Base-by-base conservation (phyloP, 2,797 vertebrate species). In the Apogon hyalosoma region DNA sequence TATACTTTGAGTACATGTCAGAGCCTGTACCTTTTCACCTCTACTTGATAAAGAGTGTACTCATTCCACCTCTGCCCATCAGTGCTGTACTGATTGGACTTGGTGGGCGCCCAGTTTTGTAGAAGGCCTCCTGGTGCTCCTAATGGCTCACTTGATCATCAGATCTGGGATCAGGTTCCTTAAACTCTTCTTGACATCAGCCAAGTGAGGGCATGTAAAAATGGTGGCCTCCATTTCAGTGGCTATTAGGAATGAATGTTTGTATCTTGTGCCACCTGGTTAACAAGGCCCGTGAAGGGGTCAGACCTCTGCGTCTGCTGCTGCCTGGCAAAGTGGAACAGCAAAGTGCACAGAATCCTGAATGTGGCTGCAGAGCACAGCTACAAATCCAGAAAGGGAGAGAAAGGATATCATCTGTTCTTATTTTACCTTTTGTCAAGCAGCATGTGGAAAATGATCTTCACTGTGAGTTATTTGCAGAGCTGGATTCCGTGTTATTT, bases 401-500 rank as follows among this genome's bases (percentile, higher is more conserved):
- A 80, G 78, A 73, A 45, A 68, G 79, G 82, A 86, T 82, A 93
- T 95, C 93, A 94, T 95, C 93, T 94, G 93, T 92, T 95, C 94
- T 94, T 93, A 94, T 94, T 94, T 93, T 94, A 94, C 94, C 92
- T 94, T 93, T 93, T 92, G 92, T 93, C 90, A 82, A 90, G 90
- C 89, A 87, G 85, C 91, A 84, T 87, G 88, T 88, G 92, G 93
- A 94, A 94, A 94, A 95, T 94, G 95, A 96, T 94, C 94, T 95
- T 93, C 88, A 88, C 94, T 87, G 90, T 89, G 92, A 96, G 95
- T 94, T 96, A 96, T 97, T 95, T 96, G 95, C 94, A 96, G 94
- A 94, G 93, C 94, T 94, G 94, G 94, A 94, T 92, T 94, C 93
- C 88, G 88, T 94, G 95, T 95, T 94, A 93, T 94, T 96, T 94